These are phyloP conservation scores for Macrocentrus cingulum DNA, from an alignment of 1,140 invertebrate species.

Conservation along the genomic window DNA sequence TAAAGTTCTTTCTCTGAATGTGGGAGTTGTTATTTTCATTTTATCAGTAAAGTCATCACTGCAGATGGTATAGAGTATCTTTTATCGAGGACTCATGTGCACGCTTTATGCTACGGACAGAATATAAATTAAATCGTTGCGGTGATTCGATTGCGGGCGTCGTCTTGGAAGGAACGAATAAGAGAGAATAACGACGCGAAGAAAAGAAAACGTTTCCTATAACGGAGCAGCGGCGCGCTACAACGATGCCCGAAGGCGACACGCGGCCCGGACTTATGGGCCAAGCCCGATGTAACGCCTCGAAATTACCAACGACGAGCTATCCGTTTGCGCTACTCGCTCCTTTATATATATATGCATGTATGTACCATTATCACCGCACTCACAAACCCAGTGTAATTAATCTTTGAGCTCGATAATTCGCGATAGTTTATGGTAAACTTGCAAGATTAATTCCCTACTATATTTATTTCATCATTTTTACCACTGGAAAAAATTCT, in stretches of 20 bases:
- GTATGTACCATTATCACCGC: slow-evolving; percentile 1
- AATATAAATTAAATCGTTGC: slow-evolving; percentile 25
- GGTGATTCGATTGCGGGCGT: slow-evolving; percentile 15
- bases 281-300: slow-evolving; percentile 22
- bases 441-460: slow-evolving; percentile 9
- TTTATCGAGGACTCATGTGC: neutral
- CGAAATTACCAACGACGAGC: slow-evolving; percentile 26
- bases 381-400: slow-evolving; percentile 15
- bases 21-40: too few species aligned
- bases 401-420: slow-evolving; percentile 23
- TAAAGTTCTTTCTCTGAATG: too few species aligned
- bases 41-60: too few species aligned
- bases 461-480: neutral
- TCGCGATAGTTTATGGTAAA: slow-evolving; percentile 14
- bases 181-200: neutral
- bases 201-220: slow-evolving; percentile 22
- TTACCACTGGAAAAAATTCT: neutral
- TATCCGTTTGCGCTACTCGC: slow-evolving; percentile 19
- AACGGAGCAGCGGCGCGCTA: slow-evolving; percentile 6
- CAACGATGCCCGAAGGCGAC: slow-evolving; percentile 28
- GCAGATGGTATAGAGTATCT: too few species aligned
- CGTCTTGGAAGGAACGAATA: neutral
- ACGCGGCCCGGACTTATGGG: slow-evolving; percentile 23
- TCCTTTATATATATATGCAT: slow-evolving; percentile 1
- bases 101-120: neutral